These are phyloP conservation scores for Phyllotreta striolata DNA, from an alignment of 2,888 invertebrate genomes.

Conservation along the genomic window DNA sequence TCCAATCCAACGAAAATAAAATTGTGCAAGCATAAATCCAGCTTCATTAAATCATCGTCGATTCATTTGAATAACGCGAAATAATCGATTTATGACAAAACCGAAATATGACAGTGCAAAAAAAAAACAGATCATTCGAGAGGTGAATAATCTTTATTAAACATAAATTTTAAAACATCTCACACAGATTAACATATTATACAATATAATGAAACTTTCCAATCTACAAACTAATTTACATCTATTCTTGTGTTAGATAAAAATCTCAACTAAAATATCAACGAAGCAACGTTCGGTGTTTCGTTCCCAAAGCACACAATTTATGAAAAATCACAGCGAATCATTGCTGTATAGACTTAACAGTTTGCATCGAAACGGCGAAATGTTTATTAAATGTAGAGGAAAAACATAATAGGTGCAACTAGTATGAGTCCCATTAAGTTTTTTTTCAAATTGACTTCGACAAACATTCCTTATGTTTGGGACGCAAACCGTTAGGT, in stretches of 20 bases:
- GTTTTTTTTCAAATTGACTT: constrained; percentile 47
- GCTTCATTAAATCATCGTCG: no score
- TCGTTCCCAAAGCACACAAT: constrained; percentile 52
- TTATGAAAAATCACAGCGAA: constrained; percentile 55
- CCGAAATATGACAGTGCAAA: background rate
- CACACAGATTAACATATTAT: constrained; percentile 59
- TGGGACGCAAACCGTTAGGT: constrained; percentile 49
- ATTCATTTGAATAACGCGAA: background rate
- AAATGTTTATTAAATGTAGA: constrained; percentile 27
- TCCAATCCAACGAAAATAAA: background rate
- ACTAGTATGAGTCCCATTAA: constrained; percentile 40
- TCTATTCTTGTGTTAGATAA: constrained; percentile 44
- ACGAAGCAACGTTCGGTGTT: constrained; percentile 51
- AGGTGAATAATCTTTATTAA: constrained; percentile 60
- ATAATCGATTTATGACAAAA: no score
- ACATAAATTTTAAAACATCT: constrained; percentile 57
- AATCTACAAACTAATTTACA: constrained; percentile 48
- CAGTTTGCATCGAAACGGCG: constrained; percentile 19
- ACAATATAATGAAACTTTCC: constrained; percentile 59
- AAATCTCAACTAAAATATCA: constrained; percentile 39
- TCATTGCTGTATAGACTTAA: constrained; percentile 34
- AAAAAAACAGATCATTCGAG: constrained; percentile 45
- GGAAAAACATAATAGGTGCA: constrained; percentile 36
- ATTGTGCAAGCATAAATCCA: no score
- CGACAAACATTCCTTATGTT: constrained; percentile 47